Evolutionary conservation across 2,113 vertebrate genomes (phyloP).

Genomic region (Rhineura floridana): DNA sequence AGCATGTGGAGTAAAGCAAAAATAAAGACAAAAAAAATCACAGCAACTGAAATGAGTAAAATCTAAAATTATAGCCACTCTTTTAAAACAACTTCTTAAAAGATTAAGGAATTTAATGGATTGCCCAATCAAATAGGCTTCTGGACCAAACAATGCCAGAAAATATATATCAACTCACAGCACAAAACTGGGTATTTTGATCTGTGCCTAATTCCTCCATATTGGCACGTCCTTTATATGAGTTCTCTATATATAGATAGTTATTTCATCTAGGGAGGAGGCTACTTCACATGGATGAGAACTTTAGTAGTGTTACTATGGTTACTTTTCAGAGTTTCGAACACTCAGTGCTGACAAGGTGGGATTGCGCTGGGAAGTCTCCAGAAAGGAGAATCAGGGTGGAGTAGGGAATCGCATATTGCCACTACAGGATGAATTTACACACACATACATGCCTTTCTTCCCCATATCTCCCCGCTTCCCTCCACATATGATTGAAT

Average conservation of each 20-base stretch:
- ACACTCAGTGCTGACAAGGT: constrained; percentile 24
- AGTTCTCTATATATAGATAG: constrained; percentile 71
- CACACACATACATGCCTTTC: too few species aligned
- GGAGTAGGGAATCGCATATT: not conserved
- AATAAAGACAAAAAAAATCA: not conserved
- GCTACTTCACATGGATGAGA: constrained; percentile 57
- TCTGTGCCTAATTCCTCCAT: not conserved
- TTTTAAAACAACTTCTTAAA: not conserved
- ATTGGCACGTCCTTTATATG: not conserved
- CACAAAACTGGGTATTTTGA: not conserved
- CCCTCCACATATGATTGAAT: not conserved
- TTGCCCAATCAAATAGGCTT: not conserved
- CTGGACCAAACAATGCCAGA: not conserved
- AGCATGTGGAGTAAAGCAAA: too few species aligned
- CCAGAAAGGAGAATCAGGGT: not conserved
- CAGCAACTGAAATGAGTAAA: not conserved
- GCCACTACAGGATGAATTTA: too few species aligned
- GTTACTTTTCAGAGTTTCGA: constrained; percentile 69
- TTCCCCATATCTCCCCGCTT: not conserved
- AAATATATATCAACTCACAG: not conserved
- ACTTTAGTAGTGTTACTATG: constrained; percentile 63
- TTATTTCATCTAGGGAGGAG: constrained; percentile 68
- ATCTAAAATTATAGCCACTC: not conserved
- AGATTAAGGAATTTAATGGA: not conserved
- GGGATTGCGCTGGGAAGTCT: constrained; percentile 27